Evolutionary conservation across 2,113 vertebrate genomes (phyloP).

Genomic region (Nothobranchius furzeri): DNA sequence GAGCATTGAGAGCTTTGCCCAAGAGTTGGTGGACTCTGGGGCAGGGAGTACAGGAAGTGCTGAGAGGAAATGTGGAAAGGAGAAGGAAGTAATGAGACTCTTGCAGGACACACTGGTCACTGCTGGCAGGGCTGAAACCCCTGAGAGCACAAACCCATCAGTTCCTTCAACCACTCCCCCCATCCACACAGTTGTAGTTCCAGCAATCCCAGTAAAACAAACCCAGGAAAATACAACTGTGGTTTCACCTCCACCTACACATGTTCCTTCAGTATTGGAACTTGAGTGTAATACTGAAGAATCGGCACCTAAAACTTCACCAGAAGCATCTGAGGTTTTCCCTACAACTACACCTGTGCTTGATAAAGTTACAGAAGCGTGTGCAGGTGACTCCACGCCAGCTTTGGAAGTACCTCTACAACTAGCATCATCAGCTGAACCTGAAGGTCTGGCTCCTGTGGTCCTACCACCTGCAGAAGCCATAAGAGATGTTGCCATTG

Average conservation of each 20-base stretch:
- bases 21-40: slow-evolving; percentile 95
- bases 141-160: slow-evolving; percentile 47
- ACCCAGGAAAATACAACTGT: slow-evolving; percentile 23
- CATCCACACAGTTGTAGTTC: slow-evolving; percentile 16
- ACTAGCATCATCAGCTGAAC: slow-evolving; percentile 1
- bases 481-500: slow-evolving; percentile 14
- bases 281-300: slow-evolving; percentile 13
- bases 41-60: slow-evolving; percentile 88
- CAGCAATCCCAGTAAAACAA: slow-evolving; percentile 53
- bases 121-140: slow-evolving; percentile 76
- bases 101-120: slow-evolving; percentile 90
- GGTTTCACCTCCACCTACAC: slow-evolving; percentile 8
- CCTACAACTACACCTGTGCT: slow-evolving; percentile 18
- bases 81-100: slow-evolving; percentile 96
- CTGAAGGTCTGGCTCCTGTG: slow-evolving; percentile 29
- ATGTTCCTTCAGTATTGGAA: slow-evolving; percentile 9
- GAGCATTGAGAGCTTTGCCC: slow-evolving; percentile 98
- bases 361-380: slow-evolving; percentile 20
- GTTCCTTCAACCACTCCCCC: slow-evolving; percentile 18
- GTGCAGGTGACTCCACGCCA: slow-evolving; percentile 9
- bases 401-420: slow-evolving; percentile 8
- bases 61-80: slow-evolving; percentile 79
- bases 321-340: slow-evolving; percentile 16
- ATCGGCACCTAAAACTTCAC: slow-evolving; percentile 21
- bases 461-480: neutral